Conservation (phyloP, 92 coral and sea anemone genomes). For the Phymanthus crucifer region DNA sequence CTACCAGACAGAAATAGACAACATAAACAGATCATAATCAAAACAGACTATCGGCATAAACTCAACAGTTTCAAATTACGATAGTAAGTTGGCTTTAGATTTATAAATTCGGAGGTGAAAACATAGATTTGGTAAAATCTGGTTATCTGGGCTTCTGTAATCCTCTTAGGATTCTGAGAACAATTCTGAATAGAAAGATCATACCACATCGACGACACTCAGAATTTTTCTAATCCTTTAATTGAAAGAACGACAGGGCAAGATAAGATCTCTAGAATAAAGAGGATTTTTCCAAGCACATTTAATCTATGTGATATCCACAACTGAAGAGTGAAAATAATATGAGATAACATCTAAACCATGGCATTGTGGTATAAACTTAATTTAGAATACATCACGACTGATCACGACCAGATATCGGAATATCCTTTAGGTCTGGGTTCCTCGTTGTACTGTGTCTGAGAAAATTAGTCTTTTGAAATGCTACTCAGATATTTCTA, state of each 20-base stretch:
- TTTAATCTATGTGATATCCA: neutral
- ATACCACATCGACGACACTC: neutral
- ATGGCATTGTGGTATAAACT: slow-evolving; percentile 1
- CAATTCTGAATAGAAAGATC: neutral
- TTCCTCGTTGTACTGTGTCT: neutral
- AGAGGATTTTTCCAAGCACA: slow-evolving; percentile 1
- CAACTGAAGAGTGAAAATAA: neutral
- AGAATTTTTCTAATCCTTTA: slow-evolving; percentile 3
- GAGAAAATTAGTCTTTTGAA: neutral
- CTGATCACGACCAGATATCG: too few relatives aligned
- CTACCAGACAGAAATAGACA: neutral
- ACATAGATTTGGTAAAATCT: neutral
- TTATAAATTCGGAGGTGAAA: neutral
- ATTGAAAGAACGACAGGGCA: neutral
- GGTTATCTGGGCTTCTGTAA: neutral
- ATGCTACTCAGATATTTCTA: neutral
- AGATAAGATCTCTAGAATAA: slow-evolving; percentile 4
- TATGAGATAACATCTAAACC: neutral
- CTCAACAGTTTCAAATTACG: neutral
- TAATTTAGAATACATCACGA: neutral
- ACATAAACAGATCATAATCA: neutral
- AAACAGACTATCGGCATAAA: neutral
- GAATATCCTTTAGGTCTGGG: neutral
- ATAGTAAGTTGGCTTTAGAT: neutral
- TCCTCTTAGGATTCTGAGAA: neutral